These are phyloP conservation scores for Loris lydekkerianus DNA, from an alignment of 2,797 vertebrate species.

Conservation along the genomic window DNA sequence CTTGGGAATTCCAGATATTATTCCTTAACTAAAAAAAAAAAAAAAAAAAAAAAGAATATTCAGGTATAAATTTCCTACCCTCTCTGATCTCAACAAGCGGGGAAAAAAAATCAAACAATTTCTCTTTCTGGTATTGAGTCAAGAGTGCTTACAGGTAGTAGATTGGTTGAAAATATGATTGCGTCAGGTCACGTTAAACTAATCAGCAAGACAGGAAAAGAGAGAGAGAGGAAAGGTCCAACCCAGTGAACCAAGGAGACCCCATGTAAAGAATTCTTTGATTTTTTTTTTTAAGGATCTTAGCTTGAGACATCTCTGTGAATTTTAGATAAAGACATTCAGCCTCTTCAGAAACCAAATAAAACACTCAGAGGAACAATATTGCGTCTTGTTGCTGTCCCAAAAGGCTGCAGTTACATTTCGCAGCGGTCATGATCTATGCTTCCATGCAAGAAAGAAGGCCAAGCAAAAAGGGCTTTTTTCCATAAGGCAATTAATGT, in stretches of 20 bases:
- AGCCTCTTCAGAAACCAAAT: slow-evolving; percentile 81
- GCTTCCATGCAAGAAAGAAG: slow-evolving; percentile 81
- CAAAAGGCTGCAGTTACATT: slow-evolving; percentile 84
- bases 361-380: slow-evolving; percentile 83
- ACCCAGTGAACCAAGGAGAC: slow-evolving; percentile 24
- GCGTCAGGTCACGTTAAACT: slow-evolving; percentile 80
- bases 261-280: slow-evolving; percentile 66
- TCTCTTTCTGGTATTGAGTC: neutral
- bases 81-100: slow-evolving; percentile 64
- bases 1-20: slow-evolving; percentile 18
- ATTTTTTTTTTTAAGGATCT: slow-evolving; percentile 69
- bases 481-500: slow-evolving; percentile 83
- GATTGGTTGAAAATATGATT: neutral
- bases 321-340: slow-evolving; percentile 85
- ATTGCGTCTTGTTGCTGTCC: slow-evolving; percentile 82
- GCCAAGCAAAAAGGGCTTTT: slow-evolving; percentile 76
- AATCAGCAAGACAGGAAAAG: slow-evolving; percentile 69
- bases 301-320: slow-evolving; percentile 79
- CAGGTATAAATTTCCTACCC: slow-evolving; percentile 73
- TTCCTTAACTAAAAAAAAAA: slow-evolving; percentile 71
- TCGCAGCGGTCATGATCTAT: slow-evolving; percentile 80
- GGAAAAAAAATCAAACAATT: neutral
- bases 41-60: slow-evolving; percentile 45
- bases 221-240: neutral
- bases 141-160: neutral